Percentiles rank a stretch among this genome's conserved stretches.
Evolutionary conservation across 1,140 invertebrate genomes (phyloP).

Genomic region (Microvelia longipes): DNA sequence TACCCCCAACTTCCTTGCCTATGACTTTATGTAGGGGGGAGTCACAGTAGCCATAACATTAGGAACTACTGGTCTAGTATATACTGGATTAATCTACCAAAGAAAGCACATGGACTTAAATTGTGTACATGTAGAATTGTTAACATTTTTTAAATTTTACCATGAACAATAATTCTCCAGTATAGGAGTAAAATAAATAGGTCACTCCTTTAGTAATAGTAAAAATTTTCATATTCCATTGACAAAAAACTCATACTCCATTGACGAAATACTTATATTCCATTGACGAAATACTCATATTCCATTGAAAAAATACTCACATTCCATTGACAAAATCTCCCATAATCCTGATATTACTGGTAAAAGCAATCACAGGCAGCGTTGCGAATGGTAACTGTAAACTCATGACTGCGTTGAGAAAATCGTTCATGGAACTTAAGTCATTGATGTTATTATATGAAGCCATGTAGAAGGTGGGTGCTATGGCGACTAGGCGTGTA

Average conservation of each 20-base stretch:
- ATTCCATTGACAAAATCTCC: constrained; percentile 61
- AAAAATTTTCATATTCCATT: constrained; percentile 9
- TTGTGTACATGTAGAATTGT: background rate
- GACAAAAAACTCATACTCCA: constrained; percentile 6
- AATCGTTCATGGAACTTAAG: constrained; percentile 70
- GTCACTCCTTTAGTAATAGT: constrained; percentile 4
- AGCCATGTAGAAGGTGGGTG: constrained; percentile 73
- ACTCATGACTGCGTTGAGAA: constrained; percentile 80
- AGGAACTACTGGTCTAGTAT: no score
- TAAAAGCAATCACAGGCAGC: constrained; percentile 76
- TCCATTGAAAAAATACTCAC: constrained; percentile 39
- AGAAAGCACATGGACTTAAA: no score
- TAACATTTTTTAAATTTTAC: background rate
- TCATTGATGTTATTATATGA: constrained; percentile 56
- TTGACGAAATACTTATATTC: constrained; percentile 5
- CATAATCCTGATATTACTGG: constrained; percentile 64
- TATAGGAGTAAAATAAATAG: constrained; percentile 1
- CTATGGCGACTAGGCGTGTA: constrained; percentile 72
- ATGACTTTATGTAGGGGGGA: no score
- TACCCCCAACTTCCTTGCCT: no score
- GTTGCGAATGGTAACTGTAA: constrained; percentile 70
- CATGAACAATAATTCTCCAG: background rate
- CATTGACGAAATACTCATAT: constrained; percentile 2
- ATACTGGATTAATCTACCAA: no score
- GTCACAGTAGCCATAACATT: no score